Base-by-base conservation (phyloP, 35 echinoderm and acorn worm genomes). In the Eucidaris tribuloides region DNA sequence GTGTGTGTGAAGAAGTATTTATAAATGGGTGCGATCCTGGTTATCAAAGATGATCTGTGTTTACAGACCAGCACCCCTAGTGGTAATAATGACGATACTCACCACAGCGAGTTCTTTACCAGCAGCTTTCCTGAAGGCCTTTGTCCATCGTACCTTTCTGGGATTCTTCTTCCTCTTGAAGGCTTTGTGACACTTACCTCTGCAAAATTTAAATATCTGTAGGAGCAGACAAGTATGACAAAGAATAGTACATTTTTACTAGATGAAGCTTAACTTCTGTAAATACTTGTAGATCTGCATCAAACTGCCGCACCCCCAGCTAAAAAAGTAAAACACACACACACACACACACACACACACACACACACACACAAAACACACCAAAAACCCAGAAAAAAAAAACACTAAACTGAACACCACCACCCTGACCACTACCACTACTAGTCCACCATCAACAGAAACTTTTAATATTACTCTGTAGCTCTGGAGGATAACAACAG, bases 81-180 rank as follows among this genome's bases (percentile, higher is more conserved):
- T 13, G 48, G n/a, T 54, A 14, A 64, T 24, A n/a, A 42, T n/a
- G n/a, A 38, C 19, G 7, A 72, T 65, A 44, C 85, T 65, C 84
- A 99, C 96, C 96, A 99, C 96, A 33, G 96, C 91, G 59, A 99
- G 74, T 27, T 97, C 96, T 87, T 93, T 99, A 32, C 96, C 96
- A 42, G 90, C 87, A 37, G 90, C 63, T 87, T 99, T 99, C 68
- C 90, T 86, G 84, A 99, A 99, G 9, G 96, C 90, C 81, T 99
- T 99, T 24, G 96, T 99, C 96, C 96, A 99, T 70, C 87, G 61
- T 7, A 99, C 96, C 62, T 99, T 97, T 31, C 96, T 76, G 36
- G 96, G 96, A 49, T 99, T 99, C 24, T 87, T 87, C 91, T 99
- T 99, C 82, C 87, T 99, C 46, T 93, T 86, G 70, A 99, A 99